Percentiles rank a stretch among this genome's conserved stretches.
Conservation (phyloP, 2,888 invertebrate species). For the Drosophila atripex region DNA sequence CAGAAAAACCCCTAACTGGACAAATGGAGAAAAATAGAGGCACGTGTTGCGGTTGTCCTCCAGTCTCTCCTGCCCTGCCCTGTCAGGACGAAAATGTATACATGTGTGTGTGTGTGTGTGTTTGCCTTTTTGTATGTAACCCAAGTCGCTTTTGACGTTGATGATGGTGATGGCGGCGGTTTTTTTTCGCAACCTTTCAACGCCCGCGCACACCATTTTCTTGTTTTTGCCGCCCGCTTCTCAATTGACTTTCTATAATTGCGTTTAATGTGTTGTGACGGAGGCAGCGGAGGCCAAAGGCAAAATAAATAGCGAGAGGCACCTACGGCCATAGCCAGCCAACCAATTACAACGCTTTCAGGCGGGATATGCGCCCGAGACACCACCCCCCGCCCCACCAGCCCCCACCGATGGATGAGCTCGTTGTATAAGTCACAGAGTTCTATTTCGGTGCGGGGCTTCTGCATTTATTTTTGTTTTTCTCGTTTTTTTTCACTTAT, state of each 20-base stretch:
- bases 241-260: slow-evolving; percentile 79
- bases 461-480: slow-evolving; percentile 39
- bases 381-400: slow-evolving; percentile 16
- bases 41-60: slow-evolving; percentile 25
- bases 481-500: slow-evolving; percentile 47
- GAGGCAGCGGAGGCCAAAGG: slow-evolving; percentile 41
- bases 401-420: background rate
- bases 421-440: slow-evolving; percentile 69
- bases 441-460: slow-evolving; percentile 60
- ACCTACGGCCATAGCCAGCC: slow-evolving; percentile 10
- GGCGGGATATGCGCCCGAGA: background rate
- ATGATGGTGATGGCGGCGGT: slow-evolving; percentile 2
- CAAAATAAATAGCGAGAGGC: slow-evolving; percentile 9
- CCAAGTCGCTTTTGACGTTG: slow-evolving; percentile 29
- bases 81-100: slow-evolving; percentile 15
- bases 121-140: slow-evolving; percentile 13
- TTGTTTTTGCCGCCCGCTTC: slow-evolving; percentile 38
- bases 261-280: slow-evolving; percentile 80
- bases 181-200: slow-evolving; percentile 47
- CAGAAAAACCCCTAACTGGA: slow-evolving; percentile 21
- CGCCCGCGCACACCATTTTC: slow-evolving; percentile 66
- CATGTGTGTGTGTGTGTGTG: background rate
- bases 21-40: slow-evolving; percentile 34
- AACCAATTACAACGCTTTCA: slow-evolving; percentile 16
- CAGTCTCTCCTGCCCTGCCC: slow-evolving; percentile 15